Evolutionary conservation across 1,140 invertebrate species (phyloP).

Genomic region (Trichonephila clavipes): DNA sequence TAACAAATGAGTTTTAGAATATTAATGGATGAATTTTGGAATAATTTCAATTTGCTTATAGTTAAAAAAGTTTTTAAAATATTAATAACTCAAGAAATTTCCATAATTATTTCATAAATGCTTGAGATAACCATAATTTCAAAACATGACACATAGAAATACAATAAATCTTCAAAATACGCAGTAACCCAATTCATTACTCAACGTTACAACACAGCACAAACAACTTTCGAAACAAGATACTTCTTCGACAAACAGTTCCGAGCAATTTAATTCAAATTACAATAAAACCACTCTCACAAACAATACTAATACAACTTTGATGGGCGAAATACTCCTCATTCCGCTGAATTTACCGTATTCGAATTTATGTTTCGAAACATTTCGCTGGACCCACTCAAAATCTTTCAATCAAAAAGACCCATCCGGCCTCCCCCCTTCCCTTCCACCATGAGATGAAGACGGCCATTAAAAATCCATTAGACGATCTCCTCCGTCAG

Average conservation of each 20-base stretch:
- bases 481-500: constrained; percentile 30
- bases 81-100: no score
- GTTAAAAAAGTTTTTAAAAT: no score
- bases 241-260: background rate
- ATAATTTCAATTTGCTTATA: no score
- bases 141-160: no score
- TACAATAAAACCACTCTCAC: background rate
- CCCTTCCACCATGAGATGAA: background rate
- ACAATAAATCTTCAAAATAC: no score
- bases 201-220: no score
- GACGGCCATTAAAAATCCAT: constrained; percentile 76
- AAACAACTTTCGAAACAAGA: no score
- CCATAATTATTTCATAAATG: no score
- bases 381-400: background rate
- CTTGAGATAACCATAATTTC: no score
- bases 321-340: background rate
- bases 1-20: no score
- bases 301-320: background rate
- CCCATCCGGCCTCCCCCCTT: background rate
- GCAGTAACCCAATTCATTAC: no score
- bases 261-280: background rate
- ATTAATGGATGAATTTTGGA: no score
- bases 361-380: constrained; percentile 40
- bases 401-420: constrained; percentile 45
- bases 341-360: constrained; percentile 64